Percentiles rank a stretch among this genome's conserved stretches.
Conservation (phyloP, 2,797 vertebrate genomes). For the Lycodopsis pacificus region DNA sequence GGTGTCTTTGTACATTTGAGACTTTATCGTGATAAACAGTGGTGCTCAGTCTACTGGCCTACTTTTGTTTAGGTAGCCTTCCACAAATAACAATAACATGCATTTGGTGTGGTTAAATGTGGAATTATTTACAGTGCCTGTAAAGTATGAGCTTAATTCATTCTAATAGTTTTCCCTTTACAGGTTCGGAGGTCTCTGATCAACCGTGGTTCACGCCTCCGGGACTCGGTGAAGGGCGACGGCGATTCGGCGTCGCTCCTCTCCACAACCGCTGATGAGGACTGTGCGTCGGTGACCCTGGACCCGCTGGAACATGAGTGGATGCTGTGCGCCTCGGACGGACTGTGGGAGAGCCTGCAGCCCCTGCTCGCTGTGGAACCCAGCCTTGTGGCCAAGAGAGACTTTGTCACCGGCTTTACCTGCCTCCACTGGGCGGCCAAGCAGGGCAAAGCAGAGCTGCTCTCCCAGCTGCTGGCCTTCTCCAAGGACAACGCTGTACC, state of each 20-base stretch:
- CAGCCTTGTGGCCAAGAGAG: slow-evolving; percentile 88
- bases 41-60: too few relatives aligned
- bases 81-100: background rate
- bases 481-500: slow-evolving; percentile 87
- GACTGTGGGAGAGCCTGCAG: slow-evolving; percentile 92
- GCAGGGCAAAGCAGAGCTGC: slow-evolving; percentile 91
- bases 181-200: slow-evolving; percentile 84
- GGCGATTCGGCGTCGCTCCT: slow-evolving; percentile 88
- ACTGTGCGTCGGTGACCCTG: slow-evolving; percentile 87
- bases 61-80: background rate
- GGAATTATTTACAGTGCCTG: background rate
- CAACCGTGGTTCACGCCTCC: slow-evolving; percentile 75
- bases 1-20: too few relatives aligned
- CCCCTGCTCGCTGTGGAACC: slow-evolving; percentile 90
- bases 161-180: background rate
- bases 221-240: slow-evolving; percentile 80
- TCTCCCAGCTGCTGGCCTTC: slow-evolving; percentile 90
- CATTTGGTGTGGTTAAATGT: background rate
- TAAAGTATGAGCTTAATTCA: background rate
- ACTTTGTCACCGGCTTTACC: slow-evolving; percentile 96
- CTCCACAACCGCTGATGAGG: slow-evolving; percentile 87
- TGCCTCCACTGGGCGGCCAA: slow-evolving; percentile 98
- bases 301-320: slow-evolving; percentile 96
- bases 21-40: too few relatives aligned
- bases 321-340: slow-evolving; percentile 95